phyloP scores from a whole-genome alignment of 2,888 invertebrate genomes.

The Sinodicranocentrus sp. region DNA sequence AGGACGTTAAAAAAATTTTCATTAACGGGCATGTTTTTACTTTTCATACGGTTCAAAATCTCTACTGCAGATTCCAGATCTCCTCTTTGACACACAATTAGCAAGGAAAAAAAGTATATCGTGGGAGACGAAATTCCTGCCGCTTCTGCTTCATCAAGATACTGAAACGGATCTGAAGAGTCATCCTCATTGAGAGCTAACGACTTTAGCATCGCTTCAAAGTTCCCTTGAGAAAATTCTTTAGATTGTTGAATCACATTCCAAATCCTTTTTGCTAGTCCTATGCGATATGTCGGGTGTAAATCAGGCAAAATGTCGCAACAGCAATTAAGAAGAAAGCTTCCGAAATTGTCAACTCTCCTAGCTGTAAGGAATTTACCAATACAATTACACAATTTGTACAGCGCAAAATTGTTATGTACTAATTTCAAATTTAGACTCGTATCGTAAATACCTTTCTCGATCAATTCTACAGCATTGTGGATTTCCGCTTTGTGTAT shows the following conservation, averaged over 20 bases:
- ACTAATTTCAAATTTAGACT: too few relatives aligned
- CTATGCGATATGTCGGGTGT: constrained; percentile 9
- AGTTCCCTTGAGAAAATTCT: constrained; percentile 30
- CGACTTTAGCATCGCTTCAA: constrained; percentile 61
- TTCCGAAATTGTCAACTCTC: constrained; percentile 26
- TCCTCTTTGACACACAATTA: constrained; percentile 65
- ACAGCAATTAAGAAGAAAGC: constrained; percentile 58
- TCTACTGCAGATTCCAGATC: constrained; percentile 54
- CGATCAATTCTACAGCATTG: constrained; percentile 42
- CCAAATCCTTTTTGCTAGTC: constrained; percentile 55
- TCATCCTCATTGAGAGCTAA: constrained; percentile 60
- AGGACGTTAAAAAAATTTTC: constrained; percentile 69
- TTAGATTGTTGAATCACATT: constrained; percentile 37
- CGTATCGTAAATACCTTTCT: constrained; percentile 32
- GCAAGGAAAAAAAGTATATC: constrained; percentile 58
- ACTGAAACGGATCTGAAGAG: constrained; percentile 33
- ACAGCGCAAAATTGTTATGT: too few relatives aligned
- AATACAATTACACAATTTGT: too few relatives aligned
- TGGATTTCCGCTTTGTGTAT: constrained; percentile 60
- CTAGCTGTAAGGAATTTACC: constrained; percentile 15
- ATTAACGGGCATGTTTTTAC: constrained; percentile 41
- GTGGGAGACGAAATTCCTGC: constrained; percentile 22
- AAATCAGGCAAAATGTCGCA: constrained; percentile 51
- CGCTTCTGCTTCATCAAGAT: constrained; percentile 39
- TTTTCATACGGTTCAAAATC: constrained; percentile 64